phyloP scores from a whole-genome alignment of 2,797 vertebrate genomes.

The Tokudaia muenninki region DNA sequence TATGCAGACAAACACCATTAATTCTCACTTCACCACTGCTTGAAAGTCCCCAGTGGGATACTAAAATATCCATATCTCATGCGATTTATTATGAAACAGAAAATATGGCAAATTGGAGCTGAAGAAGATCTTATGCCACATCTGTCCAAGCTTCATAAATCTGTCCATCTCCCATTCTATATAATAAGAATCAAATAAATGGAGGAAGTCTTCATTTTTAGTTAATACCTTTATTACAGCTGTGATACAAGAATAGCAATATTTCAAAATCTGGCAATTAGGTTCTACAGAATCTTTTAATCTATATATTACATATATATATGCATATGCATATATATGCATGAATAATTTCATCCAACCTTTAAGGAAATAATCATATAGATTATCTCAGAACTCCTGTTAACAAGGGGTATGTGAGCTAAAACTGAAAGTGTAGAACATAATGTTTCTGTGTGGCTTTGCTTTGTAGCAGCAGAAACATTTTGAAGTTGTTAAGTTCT shows the following conservation, averaged over 20 bases:
- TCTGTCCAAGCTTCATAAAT: not conserved
- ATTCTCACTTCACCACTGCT: not conserved
- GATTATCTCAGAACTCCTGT: not conserved
- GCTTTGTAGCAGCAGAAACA: constrained; percentile 5
- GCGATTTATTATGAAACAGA: not conserved
- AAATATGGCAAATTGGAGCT: not conserved
- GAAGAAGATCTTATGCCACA: not conserved
- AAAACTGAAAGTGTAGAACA: not conserved
- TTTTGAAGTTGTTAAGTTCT: constrained; percentile 53
- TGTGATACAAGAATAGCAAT: not conserved
- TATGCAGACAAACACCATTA: not conserved
- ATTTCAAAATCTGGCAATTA: not conserved
- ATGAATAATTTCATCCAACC: not conserved
- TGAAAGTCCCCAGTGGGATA: not conserved
- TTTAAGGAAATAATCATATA: not conserved
- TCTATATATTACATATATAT: not conserved
- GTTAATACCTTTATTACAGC: not conserved
- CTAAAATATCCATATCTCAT: not conserved
- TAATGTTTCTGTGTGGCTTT: not conserved
- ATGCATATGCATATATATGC: not conserved
- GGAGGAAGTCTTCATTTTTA: not conserved
- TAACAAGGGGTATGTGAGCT: constrained; percentile 16
- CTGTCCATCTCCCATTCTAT: not conserved
- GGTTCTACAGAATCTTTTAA: constrained; percentile 35
- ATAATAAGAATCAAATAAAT: constrained; percentile 53